Conservation (phyloP, 2,113 vertebrate genomes). For the Albula goreensis region DNA sequence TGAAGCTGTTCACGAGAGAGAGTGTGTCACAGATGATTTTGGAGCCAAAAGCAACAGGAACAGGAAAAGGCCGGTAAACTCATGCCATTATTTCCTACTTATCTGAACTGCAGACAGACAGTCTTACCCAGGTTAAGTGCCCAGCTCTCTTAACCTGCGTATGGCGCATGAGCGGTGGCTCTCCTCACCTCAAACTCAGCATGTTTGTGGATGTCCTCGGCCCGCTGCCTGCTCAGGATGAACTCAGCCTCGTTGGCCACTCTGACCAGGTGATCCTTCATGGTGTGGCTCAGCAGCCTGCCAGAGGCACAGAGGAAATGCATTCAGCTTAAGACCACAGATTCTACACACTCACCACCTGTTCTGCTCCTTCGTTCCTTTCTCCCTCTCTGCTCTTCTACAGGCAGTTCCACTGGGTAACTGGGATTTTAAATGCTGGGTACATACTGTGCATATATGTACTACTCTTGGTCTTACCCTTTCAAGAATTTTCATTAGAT, state of each 20-base stretch:
- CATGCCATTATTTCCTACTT: not conserved
- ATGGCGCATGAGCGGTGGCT: not conserved
- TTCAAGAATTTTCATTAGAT: too few relatives aligned
- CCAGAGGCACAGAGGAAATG: slow-evolving; percentile 29
- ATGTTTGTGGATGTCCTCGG: slow-evolving; percentile 94
- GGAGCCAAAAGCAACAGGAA: not conserved
- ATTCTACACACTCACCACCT: not conserved
- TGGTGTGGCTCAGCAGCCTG: slow-evolving; percentile 93
- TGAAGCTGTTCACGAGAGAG: too few relatives aligned
- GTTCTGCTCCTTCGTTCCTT: too few relatives aligned
- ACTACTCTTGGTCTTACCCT: too few relatives aligned
- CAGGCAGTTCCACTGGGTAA: too few relatives aligned
- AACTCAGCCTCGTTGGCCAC: slow-evolving; percentile 97
- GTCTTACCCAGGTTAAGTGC: not conserved
- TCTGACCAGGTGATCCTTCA: slow-evolving; percentile 97
- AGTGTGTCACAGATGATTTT: too few relatives aligned
- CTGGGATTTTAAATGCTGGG: too few relatives aligned
- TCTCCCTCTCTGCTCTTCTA: too few relatives aligned
- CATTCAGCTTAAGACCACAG: not conserved
- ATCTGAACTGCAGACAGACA: too few relatives aligned
- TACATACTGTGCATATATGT: too few relatives aligned
- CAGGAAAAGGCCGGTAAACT: not conserved
- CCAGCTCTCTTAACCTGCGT: not conserved
- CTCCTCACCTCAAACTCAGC: slow-evolving; percentile 93
- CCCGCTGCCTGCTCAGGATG: slow-evolving; percentile 91